Evolutionary conservation across 2,888 invertebrate genomes (phyloP), one percentile per base, ranked within the genome.

Genomic region (Dicycla oo): DNA sequence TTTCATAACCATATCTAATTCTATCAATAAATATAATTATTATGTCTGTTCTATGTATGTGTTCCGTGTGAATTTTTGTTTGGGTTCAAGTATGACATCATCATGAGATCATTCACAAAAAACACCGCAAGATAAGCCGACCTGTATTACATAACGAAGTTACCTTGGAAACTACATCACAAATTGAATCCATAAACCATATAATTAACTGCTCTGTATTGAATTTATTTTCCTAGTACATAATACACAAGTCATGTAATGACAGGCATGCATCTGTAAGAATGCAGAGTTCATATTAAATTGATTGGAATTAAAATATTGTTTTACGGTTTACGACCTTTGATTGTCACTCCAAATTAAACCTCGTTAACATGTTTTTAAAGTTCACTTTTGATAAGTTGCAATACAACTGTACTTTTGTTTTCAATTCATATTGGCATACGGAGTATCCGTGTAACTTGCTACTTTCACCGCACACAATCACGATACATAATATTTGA

Each of bases 51-150:
- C 8, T n/a, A 8, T 30, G 30, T 34, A 20, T 20, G 61, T 30
- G 51, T 53, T 69, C 68, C 69, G 47, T 64, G 58, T 71, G 69
- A 73, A 77, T 73, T 70, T 78, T 53, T 64, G 45, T 82, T 80
- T 67, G 34, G 34, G 15, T 49, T 61, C 57, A 53, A 54, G 78
- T 81, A 87, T 88, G 86, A 78, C 81, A 83, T 81, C 79, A 70
- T 70, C 43, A 82, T 89, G 86, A 88, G 87, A 89, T 89, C 88
- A 89, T 83, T 69, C 53, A 68, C 65, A 78, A 80, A 83, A 85
- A 73, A 70, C 40, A 30, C 10, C 5, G 71, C 74, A 57, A 73
- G 82, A 80, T 85, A 73, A 79, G 43, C 72, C 64, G 20, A 61
- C n/a, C 64, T 58, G 57, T 62, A 64, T 70, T 54, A 65, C 51